phyloP scores from a whole-genome alignment of 35 echinoderm and acorn worm species.

The Holothuria glaberrima region DNA sequence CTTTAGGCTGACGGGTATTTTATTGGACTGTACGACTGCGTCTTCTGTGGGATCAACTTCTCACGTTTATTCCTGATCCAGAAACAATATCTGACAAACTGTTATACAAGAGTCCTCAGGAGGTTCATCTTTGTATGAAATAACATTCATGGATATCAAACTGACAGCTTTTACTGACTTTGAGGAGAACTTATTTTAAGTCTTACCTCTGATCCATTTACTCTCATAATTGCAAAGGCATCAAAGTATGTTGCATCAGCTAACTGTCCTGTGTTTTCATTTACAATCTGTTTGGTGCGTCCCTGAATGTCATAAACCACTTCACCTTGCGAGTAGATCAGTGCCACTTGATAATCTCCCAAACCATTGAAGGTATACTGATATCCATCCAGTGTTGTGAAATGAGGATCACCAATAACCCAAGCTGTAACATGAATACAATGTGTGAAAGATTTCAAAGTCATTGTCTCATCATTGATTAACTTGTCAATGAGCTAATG shows the following conservation, averaged over 20 bases:
- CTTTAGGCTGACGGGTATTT: too few species aligned
- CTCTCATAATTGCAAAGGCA: conserved; percentile 12
- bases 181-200: not conserved
- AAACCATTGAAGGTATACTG: conserved; percentile 70
- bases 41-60: too few species aligned
- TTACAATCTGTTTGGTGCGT: conserved; percentile 20
- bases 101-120: too few species aligned
- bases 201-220: not conserved
- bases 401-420: conserved; percentile 67
- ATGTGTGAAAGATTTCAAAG: too few species aligned
- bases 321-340: not conserved
- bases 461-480: too few species aligned
- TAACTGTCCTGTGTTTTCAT: not conserved
- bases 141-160: too few species aligned
- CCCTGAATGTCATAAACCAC: conserved; percentile 60
- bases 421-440: not conserved
- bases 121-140: too few species aligned
- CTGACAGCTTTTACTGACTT: too few species aligned
- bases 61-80: not conserved
- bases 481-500: too few species aligned
- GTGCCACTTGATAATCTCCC: conserved; percentile 60
- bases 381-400: conserved; percentile 51
- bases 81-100: not conserved
- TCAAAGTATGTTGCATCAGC: conserved; percentile 29
- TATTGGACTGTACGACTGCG: too few species aligned